Conservation (phyloP, 2,888 invertebrate species). For the Drosophila anomalata region DNA sequence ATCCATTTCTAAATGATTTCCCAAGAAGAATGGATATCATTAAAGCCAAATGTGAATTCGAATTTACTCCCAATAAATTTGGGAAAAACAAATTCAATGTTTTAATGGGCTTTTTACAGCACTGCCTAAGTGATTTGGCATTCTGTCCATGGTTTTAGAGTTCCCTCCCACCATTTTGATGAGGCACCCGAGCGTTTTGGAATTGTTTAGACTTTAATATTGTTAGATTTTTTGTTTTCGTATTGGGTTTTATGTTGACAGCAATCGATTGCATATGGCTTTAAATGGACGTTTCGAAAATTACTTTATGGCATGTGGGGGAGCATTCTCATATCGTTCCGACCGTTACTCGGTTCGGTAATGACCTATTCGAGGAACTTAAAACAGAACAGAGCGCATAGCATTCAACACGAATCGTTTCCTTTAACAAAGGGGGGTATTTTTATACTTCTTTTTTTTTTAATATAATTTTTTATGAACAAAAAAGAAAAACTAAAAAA, state of each 20-base stretch:
- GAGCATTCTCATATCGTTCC: constrained; percentile 55
- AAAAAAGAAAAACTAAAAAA: constrained; percentile 22
- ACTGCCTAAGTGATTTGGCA: constrained; percentile 22
- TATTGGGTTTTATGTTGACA: constrained; percentile 62
- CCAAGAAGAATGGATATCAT: constrained; percentile 4
- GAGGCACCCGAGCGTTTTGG: constrained; percentile 24
- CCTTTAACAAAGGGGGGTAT: constrained; percentile 32
- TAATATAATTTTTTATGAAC: background rate
- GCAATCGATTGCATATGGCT: constrained; percentile 63
- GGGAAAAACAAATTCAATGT: constrained; percentile 17
- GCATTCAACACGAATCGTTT: constrained; percentile 68
- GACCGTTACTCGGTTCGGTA: constrained; percentile 51
- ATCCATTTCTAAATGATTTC: constrained; percentile 3
- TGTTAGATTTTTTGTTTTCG: constrained; percentile 27
- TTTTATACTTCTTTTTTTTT: background rate
- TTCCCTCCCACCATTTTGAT: constrained; percentile 34
- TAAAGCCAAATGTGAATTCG: constrained; percentile 4
- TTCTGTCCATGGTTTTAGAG: background rate
- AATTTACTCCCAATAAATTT: constrained; percentile 37
- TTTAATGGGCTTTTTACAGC: constrained; percentile 31
- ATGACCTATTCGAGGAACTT: constrained; percentile 66
- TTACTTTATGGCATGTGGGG: constrained; percentile 57
- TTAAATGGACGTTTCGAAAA: constrained; percentile 47
- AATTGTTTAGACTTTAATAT: constrained; percentile 50
- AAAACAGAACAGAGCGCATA: constrained; percentile 67